These are phyloP conservation scores for Drosophila pandora DNA, from an alignment of 1,140 invertebrate genomes.

Conservation along the genomic window DNA sequence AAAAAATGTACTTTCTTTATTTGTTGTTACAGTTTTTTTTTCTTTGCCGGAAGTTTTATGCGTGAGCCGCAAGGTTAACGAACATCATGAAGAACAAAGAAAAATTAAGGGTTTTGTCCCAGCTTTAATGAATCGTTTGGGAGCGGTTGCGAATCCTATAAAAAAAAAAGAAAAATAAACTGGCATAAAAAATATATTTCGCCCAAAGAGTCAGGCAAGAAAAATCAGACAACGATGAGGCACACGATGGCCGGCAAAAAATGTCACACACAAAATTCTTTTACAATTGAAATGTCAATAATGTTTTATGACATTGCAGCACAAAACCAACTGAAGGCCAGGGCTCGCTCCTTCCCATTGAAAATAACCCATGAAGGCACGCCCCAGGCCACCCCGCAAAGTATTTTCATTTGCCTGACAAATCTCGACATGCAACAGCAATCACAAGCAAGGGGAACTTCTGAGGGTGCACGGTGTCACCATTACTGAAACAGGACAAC, in stretches of 20 bases:
- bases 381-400: slow-evolving; percentile 31
- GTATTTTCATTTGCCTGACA: slow-evolving; percentile 73
- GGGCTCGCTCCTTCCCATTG: neutral
- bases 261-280: slow-evolving; percentile 65
- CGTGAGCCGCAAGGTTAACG: slow-evolving; percentile 56
- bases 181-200: neutral
- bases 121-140: slow-evolving; percentile 58
- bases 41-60: slow-evolving; percentile 62
- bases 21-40: slow-evolving; percentile 53
- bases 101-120: slow-evolving; percentile 22
- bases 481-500: slow-evolving; percentile 35
- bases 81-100: slow-evolving; percentile 21
- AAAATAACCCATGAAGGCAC: slow-evolving; percentile 6
- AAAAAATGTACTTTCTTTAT: slow-evolving; percentile 61
- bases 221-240: neutral
- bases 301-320: slow-evolving; percentile 75
- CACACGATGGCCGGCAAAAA: slow-evolving; percentile 18
- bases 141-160: neutral
- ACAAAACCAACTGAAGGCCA: slow-evolving; percentile 35
- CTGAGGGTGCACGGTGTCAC: slow-evolving; percentile 10
- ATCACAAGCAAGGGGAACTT: slow-evolving; percentile 58
- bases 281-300: slow-evolving; percentile 81
- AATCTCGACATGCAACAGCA: slow-evolving; percentile 77
- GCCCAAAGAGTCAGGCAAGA: neutral
- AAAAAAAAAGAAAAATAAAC: slow-evolving; percentile 44